Base-by-base conservation (phyloP, 2,113 vertebrate genomes). In the Prolemur simus region DNA sequence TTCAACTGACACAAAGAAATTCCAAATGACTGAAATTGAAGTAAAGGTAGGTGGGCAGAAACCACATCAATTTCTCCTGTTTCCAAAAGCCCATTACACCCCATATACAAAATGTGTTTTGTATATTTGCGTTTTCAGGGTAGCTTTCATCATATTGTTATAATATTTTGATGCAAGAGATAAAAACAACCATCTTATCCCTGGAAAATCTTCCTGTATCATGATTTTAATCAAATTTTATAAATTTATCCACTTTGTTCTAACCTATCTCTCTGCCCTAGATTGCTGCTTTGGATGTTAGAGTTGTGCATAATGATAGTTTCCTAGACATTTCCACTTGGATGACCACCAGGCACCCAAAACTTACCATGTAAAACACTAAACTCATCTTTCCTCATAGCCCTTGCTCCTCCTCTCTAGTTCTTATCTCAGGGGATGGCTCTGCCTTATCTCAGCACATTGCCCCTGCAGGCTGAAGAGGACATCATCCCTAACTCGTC, bases 401-500 rank as follows among this genome's bases (percentile, higher is more conserved):
- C 8, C 42, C 56, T 71, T 32, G 5, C 25, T 56, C 37, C 73
- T 69, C 17, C 8, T 66, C 29, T 37, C 76, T 27, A 27, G 18
- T 58, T 88, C 23, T n/a, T 56, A 0, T 15, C 20, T 91, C 39
- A 77, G 63, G 78, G 27, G 56, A 58, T 34, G 32, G 47, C 32
- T 60, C 29, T 47, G 37, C 34, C 47, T n/a, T 20, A 27, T 54
- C 29, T 32, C 29, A 11, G 20, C 15, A 49, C 58, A 21, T 37
- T 68, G 21, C 23, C 39, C 1, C 0, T 6, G 15, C 0, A 8
- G 15, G 27, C 4, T 6, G 2, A 23, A 63, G 29, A 45, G 32
- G 42, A 60, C 5, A 9, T 14, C 3, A 42, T 52, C 52, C 42
- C 39, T 56, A 23, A 12, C 64, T 69, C 18, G 11, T 74, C 29